Evolutionary conservation across 2,113 vertebrate genomes (phyloP), one percentile per base, ranked within the genome.

Genomic region (Mirza zaza): DNA sequence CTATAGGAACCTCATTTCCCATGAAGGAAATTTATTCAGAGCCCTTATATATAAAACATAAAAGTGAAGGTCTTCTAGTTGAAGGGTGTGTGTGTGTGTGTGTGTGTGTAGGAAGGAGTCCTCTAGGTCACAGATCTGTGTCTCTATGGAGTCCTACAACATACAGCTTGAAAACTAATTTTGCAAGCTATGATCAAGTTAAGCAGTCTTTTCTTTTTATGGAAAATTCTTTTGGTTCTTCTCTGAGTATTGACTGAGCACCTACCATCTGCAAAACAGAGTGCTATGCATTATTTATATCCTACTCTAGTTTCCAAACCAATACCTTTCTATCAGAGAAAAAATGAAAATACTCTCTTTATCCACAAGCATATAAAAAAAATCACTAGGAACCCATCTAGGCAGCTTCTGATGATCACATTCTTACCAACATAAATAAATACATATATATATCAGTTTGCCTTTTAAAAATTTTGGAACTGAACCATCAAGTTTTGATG

Each of bases 151-250:
- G 7, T n/a, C 9, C 32, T 79, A 27, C 3, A 80, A 25, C 84
- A 2, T 50, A 75, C 0, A 85, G 23, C 13, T 92, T 79, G 7
- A 87, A 52, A 67, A 65, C 7, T 6, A 80, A 52, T 81, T 76
- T 85, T 86, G 11, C 23, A 79, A 80, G 23, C 12, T 79, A 76
- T n/a, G 23, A 0, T 29, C 23, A 82, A 76, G 15, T 71, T 34
- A 93, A 95, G 39, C 11, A 75, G 6, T 39, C 2, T 94, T 96
- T 93, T 32, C 18, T 79, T 79, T 93, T 65, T 36, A 71, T 71
- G 29, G 21, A 82, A 82, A 50, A 71, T 96, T 57, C 12, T 77
- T 82, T 83, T 52, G 7, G 94, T 70, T 88, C 59, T 89, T 92
- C 32, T 42, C 14, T 89, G 52, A 61, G 42, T 55, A 55, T 45